These are phyloP conservation scores for Formica selysi DNA, from an alignment of 1,140 invertebrate species.

Conservation along the genomic window DNA sequence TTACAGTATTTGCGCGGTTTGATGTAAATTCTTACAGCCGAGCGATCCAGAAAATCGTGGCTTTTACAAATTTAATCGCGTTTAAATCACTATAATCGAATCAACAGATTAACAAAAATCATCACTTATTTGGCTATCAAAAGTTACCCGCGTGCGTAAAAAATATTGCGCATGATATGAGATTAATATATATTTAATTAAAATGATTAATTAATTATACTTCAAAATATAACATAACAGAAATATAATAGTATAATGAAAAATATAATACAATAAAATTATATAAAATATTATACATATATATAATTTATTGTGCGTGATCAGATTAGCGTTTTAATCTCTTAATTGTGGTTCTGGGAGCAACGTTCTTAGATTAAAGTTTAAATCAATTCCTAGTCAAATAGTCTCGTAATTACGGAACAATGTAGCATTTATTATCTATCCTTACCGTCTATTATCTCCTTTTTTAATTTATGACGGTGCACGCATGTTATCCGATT, in stretches of 20 bases:
- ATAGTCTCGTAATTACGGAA: constrained; percentile 36
- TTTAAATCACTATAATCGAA: not conserved
- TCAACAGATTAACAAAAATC: not conserved
- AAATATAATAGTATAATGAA: no score
- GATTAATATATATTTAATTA: no score
- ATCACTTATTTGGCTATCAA: not conserved
- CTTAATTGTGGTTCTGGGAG: not conserved
- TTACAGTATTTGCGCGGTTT: constrained; percentile 34
- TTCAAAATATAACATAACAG: no score
- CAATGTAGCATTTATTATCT: constrained; percentile 23
- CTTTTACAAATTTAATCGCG: not conserved
- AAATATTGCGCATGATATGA: not conserved
- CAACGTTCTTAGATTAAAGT: not conserved
- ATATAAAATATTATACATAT: not conserved
- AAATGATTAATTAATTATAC: no score
- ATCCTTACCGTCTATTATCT: not conserved
- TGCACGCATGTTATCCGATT: constrained; percentile 32
- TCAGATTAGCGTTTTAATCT: not conserved
- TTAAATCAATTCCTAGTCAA: constrained; percentile 21
- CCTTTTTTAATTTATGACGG: constrained; percentile 25
- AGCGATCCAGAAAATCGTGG: constrained; percentile 27
- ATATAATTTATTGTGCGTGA: constrained; percentile 1
- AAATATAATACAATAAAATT: no score
- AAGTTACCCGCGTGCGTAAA: not conserved
- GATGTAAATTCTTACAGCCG: constrained; percentile 18